Conservation (phyloP, 2,113 vertebrate species). For the Microcebus griseorufus region DNA sequence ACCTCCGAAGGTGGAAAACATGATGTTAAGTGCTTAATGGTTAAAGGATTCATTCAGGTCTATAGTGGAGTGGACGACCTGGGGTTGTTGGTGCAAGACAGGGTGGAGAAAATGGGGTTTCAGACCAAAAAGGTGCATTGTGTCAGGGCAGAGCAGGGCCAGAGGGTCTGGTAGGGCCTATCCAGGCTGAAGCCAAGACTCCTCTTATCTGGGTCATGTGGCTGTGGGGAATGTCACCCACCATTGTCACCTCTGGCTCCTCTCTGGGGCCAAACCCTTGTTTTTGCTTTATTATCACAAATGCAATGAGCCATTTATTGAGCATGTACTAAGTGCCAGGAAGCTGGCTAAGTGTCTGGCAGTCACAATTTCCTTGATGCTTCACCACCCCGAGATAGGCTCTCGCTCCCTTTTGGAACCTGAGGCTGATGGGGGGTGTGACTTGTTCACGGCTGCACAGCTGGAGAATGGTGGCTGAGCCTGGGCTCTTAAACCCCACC, state of each 20-base stretch:
- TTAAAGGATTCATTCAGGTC: constrained; percentile 56
- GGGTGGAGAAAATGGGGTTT: not conserved
- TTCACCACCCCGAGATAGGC: not conserved
- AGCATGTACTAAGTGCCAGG: not conserved
- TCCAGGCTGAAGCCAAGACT: not conserved
- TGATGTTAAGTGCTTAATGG: constrained; percentile 70
- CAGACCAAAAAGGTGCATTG: not conserved
- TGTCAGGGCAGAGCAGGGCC: not conserved
- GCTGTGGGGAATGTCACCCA: not conserved
- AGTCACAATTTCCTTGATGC: not conserved
- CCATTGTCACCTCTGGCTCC: not conserved
- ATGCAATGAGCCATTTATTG: not conserved
- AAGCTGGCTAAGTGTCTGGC: not conserved
- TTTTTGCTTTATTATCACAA: not conserved
- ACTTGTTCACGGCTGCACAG: not conserved
- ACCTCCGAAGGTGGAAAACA: constrained; percentile 64
- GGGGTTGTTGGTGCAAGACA: not conserved
- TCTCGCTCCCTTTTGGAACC: not conserved
- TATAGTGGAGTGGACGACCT: not conserved
- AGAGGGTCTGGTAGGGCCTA: not conserved
- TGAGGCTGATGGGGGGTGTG: not conserved
- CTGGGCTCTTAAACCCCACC: not conserved
- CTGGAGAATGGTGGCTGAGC: not conserved
- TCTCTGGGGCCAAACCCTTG: not conserved
- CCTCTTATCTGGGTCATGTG: not conserved